phyloP scores from a whole-genome alignment of 2,888 invertebrate genomes.

The Liposcelis brunnea region DNA sequence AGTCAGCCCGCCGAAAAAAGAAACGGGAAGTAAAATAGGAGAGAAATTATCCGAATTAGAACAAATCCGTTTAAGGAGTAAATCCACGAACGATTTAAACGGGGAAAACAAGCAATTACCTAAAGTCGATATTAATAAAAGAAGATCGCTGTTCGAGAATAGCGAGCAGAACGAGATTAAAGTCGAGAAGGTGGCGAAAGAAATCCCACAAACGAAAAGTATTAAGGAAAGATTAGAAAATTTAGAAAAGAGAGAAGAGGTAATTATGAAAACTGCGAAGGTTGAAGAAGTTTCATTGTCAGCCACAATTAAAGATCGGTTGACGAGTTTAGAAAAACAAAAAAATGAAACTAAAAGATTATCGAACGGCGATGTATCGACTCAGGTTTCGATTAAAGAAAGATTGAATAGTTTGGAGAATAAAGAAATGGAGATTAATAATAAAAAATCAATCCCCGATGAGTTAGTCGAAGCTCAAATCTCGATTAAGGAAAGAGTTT shows the following conservation, averaged over 20 bases:
- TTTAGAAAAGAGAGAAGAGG: slow-evolving; percentile 14
- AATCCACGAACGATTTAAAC: slow-evolving; percentile 29
- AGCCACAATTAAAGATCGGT: slow-evolving; percentile 21
- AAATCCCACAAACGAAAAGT: slow-evolving; percentile 29
- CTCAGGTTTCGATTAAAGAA: slow-evolving; percentile 12
- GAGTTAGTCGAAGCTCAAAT: no score
- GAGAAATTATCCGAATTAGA: slow-evolving; percentile 44
- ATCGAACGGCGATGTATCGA: slow-evolving; percentile 11
- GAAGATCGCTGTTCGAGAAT: slow-evolving; percentile 67
- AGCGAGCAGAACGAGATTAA: slow-evolving; percentile 37
- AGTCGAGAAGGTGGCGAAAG: slow-evolving; percentile 21
- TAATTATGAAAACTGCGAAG: slow-evolving; percentile 6
- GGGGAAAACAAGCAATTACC: slow-evolving; percentile 30
- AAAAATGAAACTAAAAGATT: not conserved
- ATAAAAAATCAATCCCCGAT: no score
- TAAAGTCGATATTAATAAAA: slow-evolving; percentile 64
- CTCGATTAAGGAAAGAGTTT: no score
- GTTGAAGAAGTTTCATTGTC: slow-evolving; percentile 17
- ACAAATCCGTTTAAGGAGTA: slow-evolving; percentile 21
- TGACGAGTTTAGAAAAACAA: slow-evolving; percentile 15
- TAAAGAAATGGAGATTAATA: not conserved
- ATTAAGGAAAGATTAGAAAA: slow-evolving; percentile 33
- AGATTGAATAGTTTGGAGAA: slow-evolving; percentile 13
- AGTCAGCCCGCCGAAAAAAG: slow-evolving; percentile 5
- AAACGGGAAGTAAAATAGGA: slow-evolving; percentile 25